Evolutionary conservation across 1,140 invertebrate species (phyloP).

Genomic region (Papilio polytes): DNA sequence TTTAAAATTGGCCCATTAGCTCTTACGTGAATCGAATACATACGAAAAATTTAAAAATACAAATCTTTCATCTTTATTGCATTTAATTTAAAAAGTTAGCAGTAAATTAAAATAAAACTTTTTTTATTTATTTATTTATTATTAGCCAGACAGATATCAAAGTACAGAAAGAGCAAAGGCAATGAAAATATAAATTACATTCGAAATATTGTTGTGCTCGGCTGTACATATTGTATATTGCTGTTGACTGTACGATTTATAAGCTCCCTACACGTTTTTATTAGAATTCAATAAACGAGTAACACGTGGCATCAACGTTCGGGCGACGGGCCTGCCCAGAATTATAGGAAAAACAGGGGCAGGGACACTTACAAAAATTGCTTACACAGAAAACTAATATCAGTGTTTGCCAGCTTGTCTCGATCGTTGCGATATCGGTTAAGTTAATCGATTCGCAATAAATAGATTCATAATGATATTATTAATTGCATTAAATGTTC

Average conservation of each 20-base stretch:
- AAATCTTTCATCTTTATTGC: too few species aligned
- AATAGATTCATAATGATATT: not conserved
- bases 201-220: not conserved
- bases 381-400: slow-evolving; percentile 83
- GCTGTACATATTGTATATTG: slow-evolving; percentile 18
- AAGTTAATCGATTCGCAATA: not conserved
- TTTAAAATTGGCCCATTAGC: too few species aligned
- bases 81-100: too few species aligned
- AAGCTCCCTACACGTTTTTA: slow-evolving; percentile 58
- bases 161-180: not conserved
- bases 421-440: slow-evolving; percentile 33
- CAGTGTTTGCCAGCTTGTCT: slow-evolving; percentile 78
- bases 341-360: slow-evolving; percentile 75
- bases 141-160: not conserved
- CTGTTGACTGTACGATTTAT: slow-evolving; percentile 46
- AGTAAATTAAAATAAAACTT: too few species aligned
- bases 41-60: too few species aligned
- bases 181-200: not conserved
- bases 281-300: slow-evolving; percentile 73
- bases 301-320: slow-evolving; percentile 63
- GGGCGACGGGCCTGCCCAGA: slow-evolving; percentile 55
- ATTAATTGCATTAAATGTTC: not conserved
- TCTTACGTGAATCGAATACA: too few species aligned
- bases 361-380: slow-evolving; percentile 78
- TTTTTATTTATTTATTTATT: too few species aligned